These are phyloP conservation scores for Ptychobarbus kaznakovi DNA, from an alignment of 2,797 vertebrate genomes.

Conservation along the genomic window DNA sequence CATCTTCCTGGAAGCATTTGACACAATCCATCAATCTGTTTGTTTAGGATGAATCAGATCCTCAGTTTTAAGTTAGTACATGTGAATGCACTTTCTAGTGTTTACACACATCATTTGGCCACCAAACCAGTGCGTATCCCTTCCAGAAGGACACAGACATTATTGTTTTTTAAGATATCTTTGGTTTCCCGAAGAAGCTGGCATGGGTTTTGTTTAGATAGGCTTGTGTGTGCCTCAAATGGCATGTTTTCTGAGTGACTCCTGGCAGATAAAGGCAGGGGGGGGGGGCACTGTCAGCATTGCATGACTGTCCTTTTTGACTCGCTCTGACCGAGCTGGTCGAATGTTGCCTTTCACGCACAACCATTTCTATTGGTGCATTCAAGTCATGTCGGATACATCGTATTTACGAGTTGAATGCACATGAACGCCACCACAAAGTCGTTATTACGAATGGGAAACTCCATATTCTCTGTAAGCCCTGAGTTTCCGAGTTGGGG, in stretches of 20 bases:
- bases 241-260: slow-evolving; percentile 18
- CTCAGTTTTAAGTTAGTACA: slow-evolving; percentile 40
- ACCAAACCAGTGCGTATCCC: neutral
- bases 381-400: no score
- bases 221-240: slow-evolving; percentile 44
- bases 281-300: neutral
- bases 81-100: neutral
- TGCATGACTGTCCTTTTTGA: neutral
- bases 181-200: slow-evolving; percentile 64
- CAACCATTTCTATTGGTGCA: neutral
- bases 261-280: neutral
- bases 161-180: slow-evolving; percentile 67
- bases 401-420: no score
- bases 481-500: no score
- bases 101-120: slow-evolving; percentile 45
- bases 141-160: slow-evolving; percentile 57
- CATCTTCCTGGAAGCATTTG: slow-evolving; percentile 60
- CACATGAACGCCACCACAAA: no score
- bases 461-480: no score
- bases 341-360: neutral
- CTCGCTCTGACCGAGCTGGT: neutral
- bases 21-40: slow-evolving; percentile 52
- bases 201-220: slow-evolving; percentile 62
- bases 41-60: slow-evolving; percentile 59
- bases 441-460: no score